Percentiles rank a stretch among this genome's conserved stretches.
Conservation (phyloP, 2,888 invertebrate genomes). For the Drosophila leonis region DNA sequence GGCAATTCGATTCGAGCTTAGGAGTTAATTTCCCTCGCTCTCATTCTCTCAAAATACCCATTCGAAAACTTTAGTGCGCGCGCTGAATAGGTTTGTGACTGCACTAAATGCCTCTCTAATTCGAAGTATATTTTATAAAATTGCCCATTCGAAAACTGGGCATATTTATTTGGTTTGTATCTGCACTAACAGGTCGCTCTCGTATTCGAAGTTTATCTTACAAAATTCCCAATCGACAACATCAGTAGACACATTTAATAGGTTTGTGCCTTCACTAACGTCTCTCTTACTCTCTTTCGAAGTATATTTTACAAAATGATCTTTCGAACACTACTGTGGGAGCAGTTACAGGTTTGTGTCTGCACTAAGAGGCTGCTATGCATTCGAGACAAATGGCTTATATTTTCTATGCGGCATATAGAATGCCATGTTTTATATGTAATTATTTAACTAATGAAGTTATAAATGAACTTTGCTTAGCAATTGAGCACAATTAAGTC, state of each 20-base stretch:
- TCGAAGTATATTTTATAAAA: not conserved
- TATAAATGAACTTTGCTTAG: not conserved
- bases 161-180: not conserved
- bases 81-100: not conserved
- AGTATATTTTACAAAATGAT: not conserved
- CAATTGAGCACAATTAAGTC: not conserved
- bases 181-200: not conserved
- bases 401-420: not conserved
- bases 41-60: not conserved
- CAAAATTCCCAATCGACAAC: not conserved
- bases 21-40: conserved; percentile 43
- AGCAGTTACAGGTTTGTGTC: not conserved
- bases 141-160: not conserved
- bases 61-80: not conserved
- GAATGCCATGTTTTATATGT: not conserved
- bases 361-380: not conserved
- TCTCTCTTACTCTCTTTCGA: not conserved
- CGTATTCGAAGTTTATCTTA: not conserved
- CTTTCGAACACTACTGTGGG: not conserved
- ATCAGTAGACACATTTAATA: not conserved
- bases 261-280: not conserved
- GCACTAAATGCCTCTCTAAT: not conserved
- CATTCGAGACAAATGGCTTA: too few species aligned
- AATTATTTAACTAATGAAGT: too few species aligned
- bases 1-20: conserved; percentile 14